Evolutionary conservation across 1,140 invertebrate species (phyloP), one percentile per base, ranked within the genome.

Genomic region (Monochamus saltuarius): DNA sequence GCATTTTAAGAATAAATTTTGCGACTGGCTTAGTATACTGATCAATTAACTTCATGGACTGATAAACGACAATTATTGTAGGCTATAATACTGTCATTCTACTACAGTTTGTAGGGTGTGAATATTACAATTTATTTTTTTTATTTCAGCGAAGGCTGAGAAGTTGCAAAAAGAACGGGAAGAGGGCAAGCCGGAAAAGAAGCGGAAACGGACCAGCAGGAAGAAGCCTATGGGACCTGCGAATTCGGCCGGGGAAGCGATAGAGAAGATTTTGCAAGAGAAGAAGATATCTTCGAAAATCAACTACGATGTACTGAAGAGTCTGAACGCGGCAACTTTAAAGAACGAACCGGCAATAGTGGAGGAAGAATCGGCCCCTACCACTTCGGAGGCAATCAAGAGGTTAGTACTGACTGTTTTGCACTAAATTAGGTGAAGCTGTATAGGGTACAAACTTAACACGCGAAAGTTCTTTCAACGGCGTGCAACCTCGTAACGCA

Each of bases 251-350:
- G 89, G 88, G 1, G 94, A 97, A 80, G 95, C 94, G 0, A 94
- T 97, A 29, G 92, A 95, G 72, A 96, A 94, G 76, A 95, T 98
- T 86, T 76, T 98, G 7, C 89, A 94, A 66, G 94, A 97, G 69
- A 97, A 96, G 76, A 93, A 92, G 73, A 90, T 99, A 57, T 98
- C 95, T 0, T 88, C 85, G 4, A 99, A 99, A 84, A 97, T 99
- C 35, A 97, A 99, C 78, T 99, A 98, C 73, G 95, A 98, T 68
- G 95, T 98, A 14, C 78, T 99, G 10, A 94, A 93, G 71, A 91
- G 86, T 72, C 78, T 95, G 64, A 86, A 85, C 73, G 77, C 65
- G 64, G 87, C 80, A 75, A 83, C 86, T 35, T 17, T 39, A 35
- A 58, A 59, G 34, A 51, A 57, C 19, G 56, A 65, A 46, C 11